Conservation (phyloP, 2,888 invertebrate genomes). For the Morpho helenor region DNA sequence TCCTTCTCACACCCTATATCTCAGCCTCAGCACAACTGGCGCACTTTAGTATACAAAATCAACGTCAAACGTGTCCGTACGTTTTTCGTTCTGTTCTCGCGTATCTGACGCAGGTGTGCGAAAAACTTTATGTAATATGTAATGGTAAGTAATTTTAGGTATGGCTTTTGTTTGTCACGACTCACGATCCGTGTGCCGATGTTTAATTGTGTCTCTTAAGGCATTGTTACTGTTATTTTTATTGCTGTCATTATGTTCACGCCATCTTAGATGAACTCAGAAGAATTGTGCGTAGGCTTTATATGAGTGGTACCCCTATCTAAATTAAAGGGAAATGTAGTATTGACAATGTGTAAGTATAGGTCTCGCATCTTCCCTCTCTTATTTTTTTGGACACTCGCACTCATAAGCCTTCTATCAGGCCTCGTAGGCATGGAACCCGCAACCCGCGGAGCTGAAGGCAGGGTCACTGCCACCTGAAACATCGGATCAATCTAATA, state of each 20-base stretch:
- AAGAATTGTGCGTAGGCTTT: conserved; percentile 16
- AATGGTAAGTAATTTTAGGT: conserved; percentile 43
- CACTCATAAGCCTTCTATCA: no score
- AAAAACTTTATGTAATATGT: conserved; percentile 10
- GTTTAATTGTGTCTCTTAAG: conserved; percentile 29
- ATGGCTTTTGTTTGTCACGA: conserved; percentile 56
- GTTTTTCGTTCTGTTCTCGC: no score
- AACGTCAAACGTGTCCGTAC: background rate
- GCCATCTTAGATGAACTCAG: conserved; percentile 19
- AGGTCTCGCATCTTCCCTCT: no score
- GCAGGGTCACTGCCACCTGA: no score
- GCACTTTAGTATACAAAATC: background rate
- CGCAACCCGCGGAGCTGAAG: no score
- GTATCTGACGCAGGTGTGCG: background rate
- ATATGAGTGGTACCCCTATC: no score
- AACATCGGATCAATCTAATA: no score
- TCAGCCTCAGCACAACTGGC: background rate
- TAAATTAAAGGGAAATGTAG: no score
- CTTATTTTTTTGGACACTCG: no score
- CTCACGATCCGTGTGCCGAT: conserved; percentile 46
- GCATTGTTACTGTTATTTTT: conserved; percentile 31
- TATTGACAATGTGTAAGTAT: no score
- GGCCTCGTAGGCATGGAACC: no score
- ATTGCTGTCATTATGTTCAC: conserved; percentile 30
- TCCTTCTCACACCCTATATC: no score